phyloP scores from a whole-genome alignment of 2,113 vertebrate species.

The Nibea coibor region DNA sequence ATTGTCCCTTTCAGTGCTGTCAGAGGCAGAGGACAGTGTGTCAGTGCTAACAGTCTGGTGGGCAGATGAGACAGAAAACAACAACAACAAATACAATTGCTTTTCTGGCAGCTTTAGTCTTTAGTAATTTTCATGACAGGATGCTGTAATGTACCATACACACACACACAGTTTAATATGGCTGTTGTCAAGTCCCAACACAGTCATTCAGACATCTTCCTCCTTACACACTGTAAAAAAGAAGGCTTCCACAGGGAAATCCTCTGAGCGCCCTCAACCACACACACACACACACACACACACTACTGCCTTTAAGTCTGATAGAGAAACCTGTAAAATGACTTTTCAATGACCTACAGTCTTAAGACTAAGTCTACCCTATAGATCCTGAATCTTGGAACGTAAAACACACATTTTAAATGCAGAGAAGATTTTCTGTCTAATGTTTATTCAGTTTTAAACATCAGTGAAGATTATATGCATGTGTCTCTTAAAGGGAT shows the following conservation, averaged over 20 bases:
- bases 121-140: not conserved
- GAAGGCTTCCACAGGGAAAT: not conserved
- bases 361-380: too few relatives aligned
- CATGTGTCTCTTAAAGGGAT: too few relatives aligned
- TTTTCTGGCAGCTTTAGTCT: constrained; percentile 25
- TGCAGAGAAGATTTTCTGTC: too few relatives aligned
- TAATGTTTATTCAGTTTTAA: too few relatives aligned
- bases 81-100: constrained; percentile 32
- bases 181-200: constrained; percentile 27
- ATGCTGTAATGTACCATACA: constrained; percentile 16
- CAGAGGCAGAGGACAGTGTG: constrained; percentile 5
- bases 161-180: not conserved
- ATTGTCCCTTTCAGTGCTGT: constrained; percentile 36
- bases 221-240: not conserved
- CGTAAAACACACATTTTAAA: too few relatives aligned
- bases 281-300: not conserved
- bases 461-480: too few relatives aligned
- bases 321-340: too few relatives aligned
- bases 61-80: constrained; percentile 24
- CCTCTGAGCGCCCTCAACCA: not conserved
- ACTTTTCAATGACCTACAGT: too few relatives aligned
- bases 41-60: constrained; percentile 23
- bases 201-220: constrained; percentile 1
- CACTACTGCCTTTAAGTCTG: not conserved
- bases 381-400: too few relatives aligned